Evolutionary conservation across 2,113 vertebrate genomes (phyloP), one percentile per base, ranked within the genome.

Genomic region (Smithornis capensis): DNA sequence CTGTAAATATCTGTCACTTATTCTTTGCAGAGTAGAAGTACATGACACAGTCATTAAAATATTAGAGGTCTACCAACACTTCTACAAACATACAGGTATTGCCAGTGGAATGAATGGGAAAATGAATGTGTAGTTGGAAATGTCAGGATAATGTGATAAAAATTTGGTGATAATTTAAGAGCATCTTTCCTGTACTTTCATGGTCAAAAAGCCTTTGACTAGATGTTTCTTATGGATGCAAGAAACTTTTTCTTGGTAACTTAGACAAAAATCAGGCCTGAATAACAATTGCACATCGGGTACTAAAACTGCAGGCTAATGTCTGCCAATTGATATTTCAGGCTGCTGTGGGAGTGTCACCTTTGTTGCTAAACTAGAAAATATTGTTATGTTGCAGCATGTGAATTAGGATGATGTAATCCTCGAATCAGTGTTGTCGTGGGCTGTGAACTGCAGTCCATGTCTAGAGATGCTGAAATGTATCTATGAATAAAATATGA

Each of bases 271-370:
- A n/a, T n/a, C n/a, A 40, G 49, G 53, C 28, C 40, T 40, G 10
- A 33, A 82, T 77, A 83, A 86, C 5, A 3, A 88, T 90, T 93
- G 89, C 47, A 47, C 71, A 38, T 76, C 0, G 13, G 49, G 4
- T 74, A 81, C 94, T 97, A 91, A 71, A 94, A 67, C 47, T 90
- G 49, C 62, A 92, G 68, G 68, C 70, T 87, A 38, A 53, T 15
- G 63, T 96, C 65, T 95, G 76, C 83, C 81, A 71, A 74, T 95
- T 95, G 87, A 55, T 60, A 87, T 96, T 96, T 91, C 74, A 35
- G 95, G 85, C 90, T 95, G 67, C 65, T 73, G 67, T 95, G 69
- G 57, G 90, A 94, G 49, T 38, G 19, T 94, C 71, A 67, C 64
- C 67, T 71, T 94, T 78, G 74, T 75, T 93, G 83, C 68, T 97